A percentile compares a stretch with the other conserved stretches of the same genome.
These are phyloP conservation scores for Drosophila anomalata DNA, from an alignment of 2,888 invertebrate genomes.

Conservation along the genomic window DNA sequence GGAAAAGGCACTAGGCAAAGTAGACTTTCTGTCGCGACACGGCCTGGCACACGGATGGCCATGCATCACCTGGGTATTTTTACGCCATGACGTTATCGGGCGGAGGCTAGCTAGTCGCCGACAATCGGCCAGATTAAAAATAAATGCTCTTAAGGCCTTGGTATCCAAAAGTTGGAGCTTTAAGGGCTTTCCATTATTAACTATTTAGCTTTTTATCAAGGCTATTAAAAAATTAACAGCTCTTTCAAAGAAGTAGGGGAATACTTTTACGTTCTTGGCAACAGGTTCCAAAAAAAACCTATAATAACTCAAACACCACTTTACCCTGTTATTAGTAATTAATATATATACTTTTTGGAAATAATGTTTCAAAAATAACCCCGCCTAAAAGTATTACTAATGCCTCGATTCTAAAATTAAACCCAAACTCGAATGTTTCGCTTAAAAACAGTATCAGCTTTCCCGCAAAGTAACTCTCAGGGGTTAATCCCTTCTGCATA, in stretches of 20 bases:
- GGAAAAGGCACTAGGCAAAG: conserved; percentile 3
- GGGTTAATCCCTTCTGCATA: conserved; percentile 31
- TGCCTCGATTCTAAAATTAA: conserved; percentile 1
- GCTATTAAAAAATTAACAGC: neutral
- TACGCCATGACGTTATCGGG: conserved; percentile 40
- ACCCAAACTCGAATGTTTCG: neutral
- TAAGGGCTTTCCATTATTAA: neutral
- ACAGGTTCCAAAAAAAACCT: too few relatives aligned
- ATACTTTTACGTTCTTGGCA: too few relatives aligned
- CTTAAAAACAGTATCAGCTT: conserved; percentile 12
- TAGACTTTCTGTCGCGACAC: conserved; percentile 47
- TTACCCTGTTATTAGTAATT: too few relatives aligned
- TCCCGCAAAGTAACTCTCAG: conserved; percentile 4
- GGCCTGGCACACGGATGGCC: conserved; percentile 7
- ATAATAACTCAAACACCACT: too few relatives aligned
- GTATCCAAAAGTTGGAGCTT: neutral
- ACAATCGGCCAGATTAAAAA: conserved; percentile 20
- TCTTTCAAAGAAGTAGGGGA: neutral
- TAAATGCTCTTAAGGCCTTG: neutral
- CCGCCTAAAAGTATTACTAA: neutral
- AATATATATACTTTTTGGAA: too few relatives aligned
- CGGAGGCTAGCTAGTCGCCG: conserved; percentile 8
- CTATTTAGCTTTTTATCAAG: neutral
- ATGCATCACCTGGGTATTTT: conserved; percentile 46
- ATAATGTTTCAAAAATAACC: neutral